Evolutionary conservation across 2,888 invertebrate species (phyloP).

Genomic region (Folsomia manolachei): DNA sequence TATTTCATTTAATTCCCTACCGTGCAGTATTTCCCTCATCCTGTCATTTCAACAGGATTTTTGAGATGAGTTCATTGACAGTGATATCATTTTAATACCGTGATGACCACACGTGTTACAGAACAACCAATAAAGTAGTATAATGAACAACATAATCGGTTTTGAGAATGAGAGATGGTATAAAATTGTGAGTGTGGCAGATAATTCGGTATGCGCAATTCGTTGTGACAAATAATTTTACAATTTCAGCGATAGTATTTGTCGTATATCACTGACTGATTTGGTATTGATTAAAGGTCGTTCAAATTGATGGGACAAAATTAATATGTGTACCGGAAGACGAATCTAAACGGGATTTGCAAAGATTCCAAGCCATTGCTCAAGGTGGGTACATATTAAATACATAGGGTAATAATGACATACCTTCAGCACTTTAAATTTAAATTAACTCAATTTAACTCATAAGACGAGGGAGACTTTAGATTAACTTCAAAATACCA

Average conservation of each 20-base stretch:
- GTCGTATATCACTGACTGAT: background rate
- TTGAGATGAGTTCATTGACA: no score
- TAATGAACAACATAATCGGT: slow-evolving; percentile 2
- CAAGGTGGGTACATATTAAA: background rate
- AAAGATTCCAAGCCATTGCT: slow-evolving; percentile 8
- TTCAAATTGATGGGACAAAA: background rate
- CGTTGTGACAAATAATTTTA: no score
- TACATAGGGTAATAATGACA: background rate
- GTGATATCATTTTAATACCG: no score
- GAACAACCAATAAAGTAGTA: no score
- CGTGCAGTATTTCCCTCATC: no score
- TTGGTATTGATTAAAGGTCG: background rate
- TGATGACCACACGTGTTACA: no score
- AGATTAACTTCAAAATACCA: background rate
- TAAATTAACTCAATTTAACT: background rate
- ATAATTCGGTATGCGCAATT: background rate
- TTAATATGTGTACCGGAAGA: background rate
- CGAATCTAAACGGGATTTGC: background rate
- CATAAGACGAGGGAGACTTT: background rate
- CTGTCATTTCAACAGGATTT: no score
- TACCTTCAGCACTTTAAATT: background rate
- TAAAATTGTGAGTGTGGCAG: slow-evolving; percentile 5
- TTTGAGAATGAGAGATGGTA: slow-evolving; percentile 9
- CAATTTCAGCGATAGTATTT: background rate
- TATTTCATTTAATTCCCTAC: no score